Percentiles rank a stretch among this genome's conserved stretches.
phyloP scores from a whole-genome alignment of 2,113 vertebrate genomes.

The Sander lucioperca region DNA sequence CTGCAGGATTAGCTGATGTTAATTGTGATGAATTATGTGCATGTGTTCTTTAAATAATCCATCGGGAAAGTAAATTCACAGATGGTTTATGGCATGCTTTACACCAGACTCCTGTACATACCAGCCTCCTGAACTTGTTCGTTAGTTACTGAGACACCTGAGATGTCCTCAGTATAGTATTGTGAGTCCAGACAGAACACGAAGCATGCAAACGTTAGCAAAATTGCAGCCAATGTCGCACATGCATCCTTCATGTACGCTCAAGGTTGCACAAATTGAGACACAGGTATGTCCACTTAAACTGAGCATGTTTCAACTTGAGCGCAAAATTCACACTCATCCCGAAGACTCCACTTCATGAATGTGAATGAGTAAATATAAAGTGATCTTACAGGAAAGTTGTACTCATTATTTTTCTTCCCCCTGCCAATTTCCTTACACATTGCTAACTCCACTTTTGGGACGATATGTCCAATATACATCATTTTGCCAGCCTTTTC shows the following conservation, averaged over 20 bases:
- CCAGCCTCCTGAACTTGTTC: too few species aligned
- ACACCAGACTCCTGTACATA: constrained; percentile 11
- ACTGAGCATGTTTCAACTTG: background rate
- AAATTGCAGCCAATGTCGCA: background rate
- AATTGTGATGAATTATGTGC: constrained; percentile 74
- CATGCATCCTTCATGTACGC: too few species aligned
- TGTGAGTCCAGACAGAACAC: background rate
- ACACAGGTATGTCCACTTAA: background rate
- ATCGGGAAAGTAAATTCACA: constrained; percentile 29
- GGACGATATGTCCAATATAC: too few species aligned
- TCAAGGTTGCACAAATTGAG: background rate
- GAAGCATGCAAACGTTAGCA: background rate
- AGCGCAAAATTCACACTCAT: background rate
- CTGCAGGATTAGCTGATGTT: constrained; percentile 63
- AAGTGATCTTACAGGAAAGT: too few species aligned
- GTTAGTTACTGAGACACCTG: constrained; percentile 24
- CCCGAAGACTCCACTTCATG: too few species aligned
- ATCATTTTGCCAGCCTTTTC: too few species aligned
- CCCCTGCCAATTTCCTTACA: too few species aligned
- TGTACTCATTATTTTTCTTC: too few species aligned
- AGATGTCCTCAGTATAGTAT: background rate
- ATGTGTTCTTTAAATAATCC: constrained; percentile 14
- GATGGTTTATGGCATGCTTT: constrained; percentile 44
- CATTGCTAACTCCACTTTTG: too few species aligned
- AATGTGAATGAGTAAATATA: too few species aligned